Evolutionary conservation across 2,797 vertebrate genomes (phyloP), one percentile per base, ranked within the genome.

Genomic region (Aldrovandia affinis): DNA sequence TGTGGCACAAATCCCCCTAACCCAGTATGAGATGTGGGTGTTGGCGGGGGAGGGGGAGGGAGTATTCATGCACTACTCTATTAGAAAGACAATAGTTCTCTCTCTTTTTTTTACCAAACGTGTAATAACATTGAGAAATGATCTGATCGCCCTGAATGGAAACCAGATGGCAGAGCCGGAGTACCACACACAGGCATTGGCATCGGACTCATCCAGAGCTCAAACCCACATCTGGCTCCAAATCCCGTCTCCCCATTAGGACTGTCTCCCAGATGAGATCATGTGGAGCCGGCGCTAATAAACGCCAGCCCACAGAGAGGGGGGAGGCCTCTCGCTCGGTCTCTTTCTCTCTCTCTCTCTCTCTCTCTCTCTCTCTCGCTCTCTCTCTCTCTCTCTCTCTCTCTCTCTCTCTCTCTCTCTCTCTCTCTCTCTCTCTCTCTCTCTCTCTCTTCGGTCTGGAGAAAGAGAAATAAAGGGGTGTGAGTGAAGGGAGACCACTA

Each of bases 111-210:
- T 75, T 55, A 44, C n/a, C 75, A 78, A 83, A 61, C 50, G 54
- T 86, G 55, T 59, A 86, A 83, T 83, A 86, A 83, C 81, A 83
- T n/a, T 83, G 65, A 86, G 61, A 83, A 80, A 83, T 83, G 81
- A 80, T 73, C 85, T 80, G 78, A 70, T 82, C 52, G 33, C 61
- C 44, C 63, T 55, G 81, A 86, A 86, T 86, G 75, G 63, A 61
- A 86, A 86, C 61, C 85, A 86, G 81, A 86, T 86, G 85, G 52
- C 36, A 18, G 50, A 50, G 59, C 36, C 52, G n/a, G 61, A 50
- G 44, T 86, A 86, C 85, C 85, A 86, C 85, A 86, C 85, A 83
- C 85, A 86, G 65, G 61, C 85, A 86, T 63, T 86, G 85, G 85
- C 81, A 86, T 77, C 54, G 47, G 42, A 36, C 77, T 80, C 81